Conservation (phyloP, 2,888 invertebrate species). For the Heteromyza rotundicornis region DNA sequence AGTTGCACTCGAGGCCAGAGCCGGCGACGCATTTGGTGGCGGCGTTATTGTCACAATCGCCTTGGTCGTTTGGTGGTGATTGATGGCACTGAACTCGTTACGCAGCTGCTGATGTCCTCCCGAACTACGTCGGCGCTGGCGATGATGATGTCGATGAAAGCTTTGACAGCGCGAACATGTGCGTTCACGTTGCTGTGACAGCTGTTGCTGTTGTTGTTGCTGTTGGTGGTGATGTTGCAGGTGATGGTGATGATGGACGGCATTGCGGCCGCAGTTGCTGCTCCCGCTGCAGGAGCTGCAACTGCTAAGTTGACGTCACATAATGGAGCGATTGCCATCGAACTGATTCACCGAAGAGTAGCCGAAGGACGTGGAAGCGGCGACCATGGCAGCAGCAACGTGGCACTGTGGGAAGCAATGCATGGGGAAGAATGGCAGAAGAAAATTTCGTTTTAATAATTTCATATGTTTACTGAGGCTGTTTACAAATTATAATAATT, state of each 20-base stretch:
- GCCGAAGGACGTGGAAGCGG: constrained; percentile 61
- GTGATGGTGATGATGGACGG: constrained; percentile 40
- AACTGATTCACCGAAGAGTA: constrained; percentile 62
- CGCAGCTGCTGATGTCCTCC: constrained; percentile 42
- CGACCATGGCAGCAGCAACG: constrained; percentile 63
- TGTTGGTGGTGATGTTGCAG: constrained; percentile 40
- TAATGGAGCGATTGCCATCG: constrained; percentile 58
- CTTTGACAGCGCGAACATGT: constrained; percentile 60
- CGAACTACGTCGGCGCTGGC: constrained; percentile 55
- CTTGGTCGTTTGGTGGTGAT: constrained; percentile 43
- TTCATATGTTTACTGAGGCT: background rate
- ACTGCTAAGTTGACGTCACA: constrained; percentile 63
- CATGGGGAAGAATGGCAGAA: too few relatives aligned
- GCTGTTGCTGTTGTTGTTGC: constrained; percentile 42
- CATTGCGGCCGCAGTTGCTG: constrained; percentile 58
- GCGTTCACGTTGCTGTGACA: constrained; percentile 46
- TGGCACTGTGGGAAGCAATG: constrained; percentile 60
- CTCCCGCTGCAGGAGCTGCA: constrained; percentile 62
- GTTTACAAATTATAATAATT: too few relatives aligned
- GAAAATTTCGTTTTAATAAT: background rate
- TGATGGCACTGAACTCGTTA: constrained; percentile 42
- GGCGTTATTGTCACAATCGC: constrained; percentile 50
- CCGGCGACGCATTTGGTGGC: constrained; percentile 41
- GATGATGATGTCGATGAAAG: constrained; percentile 60
- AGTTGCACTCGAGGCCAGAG: constrained; percentile 43